phyloP scores from a whole-genome alignment of 2,797 vertebrate species.

The Oophaga sylvatica region DNA sequence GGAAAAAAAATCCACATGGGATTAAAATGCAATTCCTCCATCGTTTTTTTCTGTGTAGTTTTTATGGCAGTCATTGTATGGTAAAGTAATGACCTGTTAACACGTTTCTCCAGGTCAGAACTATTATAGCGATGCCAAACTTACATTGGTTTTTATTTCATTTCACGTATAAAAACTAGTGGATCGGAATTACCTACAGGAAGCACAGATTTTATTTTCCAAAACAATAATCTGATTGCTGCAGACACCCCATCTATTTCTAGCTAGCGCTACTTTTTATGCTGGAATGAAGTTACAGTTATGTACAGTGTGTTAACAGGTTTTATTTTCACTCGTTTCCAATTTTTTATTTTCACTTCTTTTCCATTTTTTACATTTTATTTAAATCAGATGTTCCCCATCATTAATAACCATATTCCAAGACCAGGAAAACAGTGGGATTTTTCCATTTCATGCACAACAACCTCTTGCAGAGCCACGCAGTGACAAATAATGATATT shows the following conservation, averaged over 20 bases:
- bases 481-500: not conserved
- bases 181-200: too few relatives aligned
- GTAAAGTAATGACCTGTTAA: too few relatives aligned
- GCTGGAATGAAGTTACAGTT: not conserved
- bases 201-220: too few relatives aligned
- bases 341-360: not conserved
- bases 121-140: too few relatives aligned
- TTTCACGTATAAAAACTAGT: too few relatives aligned
- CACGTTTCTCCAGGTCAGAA: too few relatives aligned
- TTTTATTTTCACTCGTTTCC: not conserved
- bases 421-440: not conserved
- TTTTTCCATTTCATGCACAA: not conserved
- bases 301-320: not conserved
- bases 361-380: not conserved
- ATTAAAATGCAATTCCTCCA: too few relatives aligned
- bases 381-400: not conserved
- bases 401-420: constrained; percentile 5
- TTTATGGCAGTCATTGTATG: too few relatives aligned
- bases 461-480: not conserved
- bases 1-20: too few relatives aligned
- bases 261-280: not conserved
- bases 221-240: too few relatives aligned
- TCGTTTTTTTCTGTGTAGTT: too few relatives aligned
- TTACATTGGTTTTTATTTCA: too few relatives aligned
- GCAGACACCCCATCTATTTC: not conserved